Evolutionary conservation across 2,888 invertebrate genomes (phyloP).

Genomic region (Platerodrilus igneus): DNA sequence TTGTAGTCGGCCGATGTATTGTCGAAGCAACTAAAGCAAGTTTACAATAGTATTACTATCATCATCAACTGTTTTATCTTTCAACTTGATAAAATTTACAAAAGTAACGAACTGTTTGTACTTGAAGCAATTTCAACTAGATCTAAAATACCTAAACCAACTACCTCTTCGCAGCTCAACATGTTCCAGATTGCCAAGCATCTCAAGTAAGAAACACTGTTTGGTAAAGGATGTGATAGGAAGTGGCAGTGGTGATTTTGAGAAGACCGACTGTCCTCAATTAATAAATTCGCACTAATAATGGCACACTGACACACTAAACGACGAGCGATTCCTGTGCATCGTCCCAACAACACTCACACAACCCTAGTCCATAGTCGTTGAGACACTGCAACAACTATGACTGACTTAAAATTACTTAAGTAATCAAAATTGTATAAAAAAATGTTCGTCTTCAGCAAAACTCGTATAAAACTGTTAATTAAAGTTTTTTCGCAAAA

Average conservation of each 20-base stretch:
- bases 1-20: slow-evolving; percentile 44
- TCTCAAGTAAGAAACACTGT: too few species aligned
- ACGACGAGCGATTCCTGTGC: slow-evolving; percentile 22
- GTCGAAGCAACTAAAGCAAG: slow-evolving; percentile 30
- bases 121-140: slow-evolving; percentile 58
- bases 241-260: slow-evolving; percentile 41
- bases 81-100: slow-evolving; percentile 63
- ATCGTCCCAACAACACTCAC: slow-evolving; percentile 26
- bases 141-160: slow-evolving; percentile 6
- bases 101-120: slow-evolving; percentile 69
- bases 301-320: slow-evolving; percentile 20
- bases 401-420: slow-evolving; percentile 18
- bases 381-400: slow-evolving; percentile 48
- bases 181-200: too few species aligned
- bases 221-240: slow-evolving; percentile 27
- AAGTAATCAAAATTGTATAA: slow-evolving; percentile 23
- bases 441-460: too few species aligned
- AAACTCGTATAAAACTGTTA: too few species aligned
- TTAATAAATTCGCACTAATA: slow-evolving; percentile 18
- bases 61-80: slow-evolving; percentile 46
- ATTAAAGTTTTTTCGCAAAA: slow-evolving; percentile 13
- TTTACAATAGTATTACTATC: slow-evolving; percentile 41
- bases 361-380: slow-evolving; percentile 46
- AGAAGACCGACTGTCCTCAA: slow-evolving; percentile 46
- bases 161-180: slow-evolving; percentile 10